Evolutionary conservation across 2,797 vertebrate genomes (phyloP).

Genomic region (Parotocinclus haroldoi): DNA sequence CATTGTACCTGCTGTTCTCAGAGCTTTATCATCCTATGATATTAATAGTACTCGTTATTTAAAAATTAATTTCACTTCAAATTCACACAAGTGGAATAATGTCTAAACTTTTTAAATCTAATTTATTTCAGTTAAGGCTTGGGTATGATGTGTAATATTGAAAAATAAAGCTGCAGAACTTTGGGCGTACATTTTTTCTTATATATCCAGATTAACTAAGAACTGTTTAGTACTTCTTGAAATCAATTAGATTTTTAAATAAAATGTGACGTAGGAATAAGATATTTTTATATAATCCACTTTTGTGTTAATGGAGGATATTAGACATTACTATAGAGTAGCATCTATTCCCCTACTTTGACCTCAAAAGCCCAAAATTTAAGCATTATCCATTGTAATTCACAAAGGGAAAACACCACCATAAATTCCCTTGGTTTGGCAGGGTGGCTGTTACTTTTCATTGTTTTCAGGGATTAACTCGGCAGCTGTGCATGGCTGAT

Average conservation of each 20-base stretch:
- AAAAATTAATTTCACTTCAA: slow-evolving; percentile 70
- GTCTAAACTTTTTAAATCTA: slow-evolving; percentile 70
- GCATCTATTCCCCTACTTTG: background rate
- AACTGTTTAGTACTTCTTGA: too few species aligned
- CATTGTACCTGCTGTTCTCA: slow-evolving; percentile 58
- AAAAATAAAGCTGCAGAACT: too few species aligned
- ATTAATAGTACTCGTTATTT: slow-evolving; percentile 76
- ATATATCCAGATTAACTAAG: too few species aligned
- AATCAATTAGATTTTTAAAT: too few species aligned
- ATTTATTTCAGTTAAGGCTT: too few species aligned
- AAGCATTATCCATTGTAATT: slow-evolving; percentile 15
- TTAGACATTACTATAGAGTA: slow-evolving; percentile 9
- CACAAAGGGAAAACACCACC: slow-evolving; percentile 6
- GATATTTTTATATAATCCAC: too few species aligned
- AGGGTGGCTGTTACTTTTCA: slow-evolving; percentile 26
- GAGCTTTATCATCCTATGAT: slow-evolving; percentile 65
- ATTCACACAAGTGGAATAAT: slow-evolving; percentile 63
- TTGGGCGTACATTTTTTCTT: too few species aligned
- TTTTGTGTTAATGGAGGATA: slow-evolving; percentile 13
- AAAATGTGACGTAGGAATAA: too few species aligned
- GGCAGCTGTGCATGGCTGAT: slow-evolving; percentile 34
- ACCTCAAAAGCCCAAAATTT: background rate
- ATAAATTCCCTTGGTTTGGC: slow-evolving; percentile 28
- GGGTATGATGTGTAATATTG: slow-evolving; percentile 17
- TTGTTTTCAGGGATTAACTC: slow-evolving; percentile 40